Evolutionary conservation across 2,888 invertebrate species (phyloP).

Genomic region (Seira ritae): DNA sequence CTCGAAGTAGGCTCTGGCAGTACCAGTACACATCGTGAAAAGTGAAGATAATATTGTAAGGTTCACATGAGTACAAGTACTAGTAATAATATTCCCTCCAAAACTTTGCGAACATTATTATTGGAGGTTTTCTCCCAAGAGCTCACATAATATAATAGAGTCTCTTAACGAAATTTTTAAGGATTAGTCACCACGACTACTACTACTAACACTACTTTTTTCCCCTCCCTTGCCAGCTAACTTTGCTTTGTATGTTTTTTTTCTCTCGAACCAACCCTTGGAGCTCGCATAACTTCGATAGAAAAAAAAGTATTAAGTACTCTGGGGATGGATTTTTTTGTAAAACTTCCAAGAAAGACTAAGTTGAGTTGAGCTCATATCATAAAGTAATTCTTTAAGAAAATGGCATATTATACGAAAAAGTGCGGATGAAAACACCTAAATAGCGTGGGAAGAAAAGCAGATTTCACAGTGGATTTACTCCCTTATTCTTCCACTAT

Average conservation of each 20-base stretch:
- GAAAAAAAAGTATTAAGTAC: too few relatives aligned
- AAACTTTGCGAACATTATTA: background rate
- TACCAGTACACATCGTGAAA: constrained; percentile 5
- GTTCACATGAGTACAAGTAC: background rate
- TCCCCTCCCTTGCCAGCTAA: background rate
- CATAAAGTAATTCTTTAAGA: background rate
- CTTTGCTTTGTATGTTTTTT: background rate
- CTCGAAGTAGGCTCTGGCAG: too few relatives aligned
- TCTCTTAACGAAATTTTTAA: constrained; percentile 8
- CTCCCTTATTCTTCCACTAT: too few relatives aligned
- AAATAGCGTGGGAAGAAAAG: constrained; percentile 13
- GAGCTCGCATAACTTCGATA: too few relatives aligned
- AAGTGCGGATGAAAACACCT: background rate
- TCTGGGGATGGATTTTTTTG: too few relatives aligned
- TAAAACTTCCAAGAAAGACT: too few relatives aligned
- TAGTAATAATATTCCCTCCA: background rate
- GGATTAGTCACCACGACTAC: too few relatives aligned
- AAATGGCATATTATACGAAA: background rate
- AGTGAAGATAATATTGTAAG: background rate
- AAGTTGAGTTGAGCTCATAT: background rate
- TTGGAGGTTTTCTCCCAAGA: background rate
- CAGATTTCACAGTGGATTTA: constrained; percentile 27
- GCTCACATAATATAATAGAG: background rate
- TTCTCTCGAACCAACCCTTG: background rate
- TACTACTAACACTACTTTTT: too few relatives aligned